These are phyloP conservation scores for Liparis tanakae DNA, from an alignment of 2,797 vertebrate genomes.

Conservation along the genomic window DNA sequence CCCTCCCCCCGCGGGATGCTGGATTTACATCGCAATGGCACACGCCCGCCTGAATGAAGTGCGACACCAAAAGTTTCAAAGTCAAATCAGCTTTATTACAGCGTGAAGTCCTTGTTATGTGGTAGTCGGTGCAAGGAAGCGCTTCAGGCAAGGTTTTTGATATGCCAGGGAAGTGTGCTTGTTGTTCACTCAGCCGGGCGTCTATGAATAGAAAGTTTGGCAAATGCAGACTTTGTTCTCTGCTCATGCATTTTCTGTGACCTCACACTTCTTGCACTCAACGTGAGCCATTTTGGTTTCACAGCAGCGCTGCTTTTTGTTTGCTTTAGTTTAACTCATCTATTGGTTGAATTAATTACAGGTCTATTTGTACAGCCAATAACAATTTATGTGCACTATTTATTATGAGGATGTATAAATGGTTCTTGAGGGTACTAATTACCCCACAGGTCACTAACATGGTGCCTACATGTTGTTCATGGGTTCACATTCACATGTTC, in stretches of 20 bases:
- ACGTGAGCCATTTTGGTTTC: conserved; percentile 3
- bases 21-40: conserved; percentile 59
- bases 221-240: conserved; percentile 40
- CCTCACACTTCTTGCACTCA: background rate
- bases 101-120: conserved; percentile 21
- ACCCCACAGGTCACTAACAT: no score
- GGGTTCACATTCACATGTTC: no score
- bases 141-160: conserved; percentile 23
- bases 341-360: conserved; percentile 8
- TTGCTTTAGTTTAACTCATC: conserved; percentile 3
- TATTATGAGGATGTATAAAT: background rate
- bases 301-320: background rate
- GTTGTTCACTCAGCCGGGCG: background rate
- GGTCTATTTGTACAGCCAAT: background rate
- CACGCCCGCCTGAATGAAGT: conserved; percentile 26
- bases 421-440: background rate
- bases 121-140: conserved; percentile 19
- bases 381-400: background rate
- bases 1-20: conserved; percentile 20
- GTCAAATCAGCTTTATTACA: conserved; percentile 35
- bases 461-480: no score
- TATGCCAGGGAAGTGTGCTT: conserved; percentile 20
- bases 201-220: conserved; percentile 40
- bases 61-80: conserved; percentile 51
- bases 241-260: conserved; percentile 18